phyloP scores from a whole-genome alignment of 2,888 invertebrate genomes.

The Pollenia amentaria region DNA sequence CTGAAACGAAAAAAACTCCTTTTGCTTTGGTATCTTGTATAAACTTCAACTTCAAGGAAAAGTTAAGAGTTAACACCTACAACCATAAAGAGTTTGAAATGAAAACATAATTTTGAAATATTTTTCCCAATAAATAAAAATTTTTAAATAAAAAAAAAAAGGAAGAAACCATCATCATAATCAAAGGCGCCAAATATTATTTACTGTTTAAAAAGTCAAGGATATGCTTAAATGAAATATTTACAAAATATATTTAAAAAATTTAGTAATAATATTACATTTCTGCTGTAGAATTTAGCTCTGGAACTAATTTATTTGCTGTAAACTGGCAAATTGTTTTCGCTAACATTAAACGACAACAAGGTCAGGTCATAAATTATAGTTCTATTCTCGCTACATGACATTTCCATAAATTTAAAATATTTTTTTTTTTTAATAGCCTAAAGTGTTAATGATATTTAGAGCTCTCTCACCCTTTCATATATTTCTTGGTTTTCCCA shows the following conservation, averaged over 20 bases:
- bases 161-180: constrained; percentile 5
- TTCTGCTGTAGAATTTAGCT: neutral
- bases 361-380: constrained; percentile 41
- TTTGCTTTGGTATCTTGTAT: neutral
- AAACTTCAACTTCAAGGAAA: constrained; percentile 42
- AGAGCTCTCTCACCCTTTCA: constrained; percentile 37
- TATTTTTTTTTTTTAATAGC: constrained; percentile 14
- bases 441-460: constrained; percentile 66
- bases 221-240: constrained; percentile 68
- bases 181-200: constrained; percentile 59
- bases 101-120: constrained; percentile 17
- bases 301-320: constrained; percentile 57
- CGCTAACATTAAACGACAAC: neutral
- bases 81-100: neutral
- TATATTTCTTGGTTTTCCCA: neutral
- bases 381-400: constrained; percentile 4
- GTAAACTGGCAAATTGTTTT: constrained; percentile 24
- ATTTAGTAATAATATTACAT: neutral
- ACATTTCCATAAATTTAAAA: constrained; percentile 21
- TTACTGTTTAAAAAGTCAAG: constrained; percentile 21
- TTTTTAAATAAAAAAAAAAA: constrained; percentile 4
- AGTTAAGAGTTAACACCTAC: constrained; percentile 69
- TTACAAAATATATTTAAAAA: constrained; percentile 59
- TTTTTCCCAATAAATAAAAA: constrained; percentile 25
- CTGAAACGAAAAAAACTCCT: constrained; percentile 47